phyloP scores from a whole-genome alignment of 2,113 vertebrate genomes.

The Callipepla squamata region DNA sequence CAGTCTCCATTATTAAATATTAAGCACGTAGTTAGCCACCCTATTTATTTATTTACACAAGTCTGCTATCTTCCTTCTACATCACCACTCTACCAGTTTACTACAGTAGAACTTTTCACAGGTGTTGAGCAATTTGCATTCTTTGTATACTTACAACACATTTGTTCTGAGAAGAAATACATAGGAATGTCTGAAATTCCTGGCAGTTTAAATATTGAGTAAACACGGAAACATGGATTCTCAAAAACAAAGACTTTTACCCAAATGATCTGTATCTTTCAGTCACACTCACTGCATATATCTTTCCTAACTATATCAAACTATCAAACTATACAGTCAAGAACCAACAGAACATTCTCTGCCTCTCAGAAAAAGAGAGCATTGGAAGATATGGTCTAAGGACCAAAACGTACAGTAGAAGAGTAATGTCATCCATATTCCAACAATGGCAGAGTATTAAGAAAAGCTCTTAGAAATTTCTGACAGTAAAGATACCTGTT shows the following conservation, averaged over 20 bases:
- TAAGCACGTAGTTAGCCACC: not conserved
- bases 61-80: not conserved
- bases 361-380: not conserved
- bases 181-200: not conserved
- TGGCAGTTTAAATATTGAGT: not conserved
- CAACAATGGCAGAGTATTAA: not conserved
- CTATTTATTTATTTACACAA: slow-evolving; percentile 8
- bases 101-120: not conserved
- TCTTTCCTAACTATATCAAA: not conserved
- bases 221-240: not conserved
- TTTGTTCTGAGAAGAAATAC: not conserved
- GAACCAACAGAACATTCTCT: not conserved
- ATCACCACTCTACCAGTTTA: not conserved
- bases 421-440: not conserved
- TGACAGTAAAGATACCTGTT: not conserved
- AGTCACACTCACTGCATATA: not conserved
- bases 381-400: not conserved
- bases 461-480: not conserved
- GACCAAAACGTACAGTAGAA: not conserved
- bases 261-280: not conserved
- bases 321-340: not conserved
- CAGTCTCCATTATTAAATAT: not conserved
- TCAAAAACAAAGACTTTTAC: not conserved
- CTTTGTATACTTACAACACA: not conserved
- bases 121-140: not conserved